Base-by-base conservation (phyloP, 2,113 vertebrate genomes). In the Plectropomus leopardus region DNA sequence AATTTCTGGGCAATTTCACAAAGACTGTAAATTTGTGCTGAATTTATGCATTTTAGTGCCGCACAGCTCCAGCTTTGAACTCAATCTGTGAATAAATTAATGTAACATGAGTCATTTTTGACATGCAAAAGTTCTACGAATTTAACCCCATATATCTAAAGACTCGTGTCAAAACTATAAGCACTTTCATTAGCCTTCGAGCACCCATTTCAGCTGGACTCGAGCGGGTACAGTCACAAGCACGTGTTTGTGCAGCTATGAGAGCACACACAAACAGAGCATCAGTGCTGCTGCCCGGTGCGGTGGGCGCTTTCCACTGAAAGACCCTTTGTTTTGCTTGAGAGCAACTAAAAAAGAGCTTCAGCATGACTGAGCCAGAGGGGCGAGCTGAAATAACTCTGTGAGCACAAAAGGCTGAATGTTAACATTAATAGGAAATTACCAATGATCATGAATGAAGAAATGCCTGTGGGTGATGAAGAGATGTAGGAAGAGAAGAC, bases 271-370 rank as follows among this genome's bases (percentile, higher is more conserved):
- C 69, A 86, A 67, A 88, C 61, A 70, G 44, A 51, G 58, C 76
- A 70, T 80, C 85, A 85, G 86, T 73, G 78, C 83, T 73, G 76
- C 78, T 84, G 89, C 82, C 85, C 70, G 28, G 83, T n/a, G 51
- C 84, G 80, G 88, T 87, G 88, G 91, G 87, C 10, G 57, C 88
- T 75, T 60, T 76, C 72, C 71, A 76, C 83, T 90, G 51, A 93
- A 93, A 90, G 91, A 81, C 55, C 80, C 85, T 90, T 93, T 93
- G 90, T 92, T 86, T 89, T 44, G 75, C 50, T 51, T 4, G 17
- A 81, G 70, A 79, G 63, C 78, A 86, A 60, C 51, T 78, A 74
- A 84, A 86, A 87, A 82, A 63, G 72, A 88, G 84, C 75, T 89
- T 83, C 86, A 83, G 88, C 83, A 86, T 85, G 89, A 90, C 89